phyloP scores from a whole-genome alignment of 2,797 vertebrate genomes.

The Neosalanx taihuensis region DNA sequence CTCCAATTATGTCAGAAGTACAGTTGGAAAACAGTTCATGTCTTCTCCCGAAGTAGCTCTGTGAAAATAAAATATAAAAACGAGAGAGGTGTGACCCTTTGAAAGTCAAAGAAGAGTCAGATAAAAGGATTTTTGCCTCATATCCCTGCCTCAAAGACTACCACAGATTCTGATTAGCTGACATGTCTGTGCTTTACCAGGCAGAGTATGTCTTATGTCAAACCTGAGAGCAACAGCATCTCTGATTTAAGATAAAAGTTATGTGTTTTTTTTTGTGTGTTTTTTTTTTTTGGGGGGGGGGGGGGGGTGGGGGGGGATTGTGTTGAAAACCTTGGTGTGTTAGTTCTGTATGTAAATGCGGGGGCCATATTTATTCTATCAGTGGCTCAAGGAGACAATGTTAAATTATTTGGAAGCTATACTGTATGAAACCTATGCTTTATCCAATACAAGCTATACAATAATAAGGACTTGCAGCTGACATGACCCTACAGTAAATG shows the following conservation, averaged over 20 bases:
- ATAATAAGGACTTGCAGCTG: background rate
- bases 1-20: background rate
- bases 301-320: background rate
- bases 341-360: background rate
- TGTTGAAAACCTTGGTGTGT: background rate
- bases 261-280: background rate
- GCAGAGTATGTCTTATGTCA: background rate
- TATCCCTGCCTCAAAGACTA: background rate
- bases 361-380: background rate
- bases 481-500: background rate
- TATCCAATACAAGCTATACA: no score
- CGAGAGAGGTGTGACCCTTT: background rate
- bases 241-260: background rate
- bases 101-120: conserved; percentile 1
- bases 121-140: conserved; percentile 6
- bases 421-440: background rate
- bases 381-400: background rate
- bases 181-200: background rate
- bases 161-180: background rate
- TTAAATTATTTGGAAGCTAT: background rate
- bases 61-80: background rate
- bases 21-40: background rate
- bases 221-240: background rate
- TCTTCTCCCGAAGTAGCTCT: background rate
- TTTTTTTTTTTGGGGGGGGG: background rate